Percentiles rank a stretch among this genome's conserved stretches.
Conservation (phyloP, 2,888 invertebrate species). For the Theodoxus fluviatilis region DNA sequence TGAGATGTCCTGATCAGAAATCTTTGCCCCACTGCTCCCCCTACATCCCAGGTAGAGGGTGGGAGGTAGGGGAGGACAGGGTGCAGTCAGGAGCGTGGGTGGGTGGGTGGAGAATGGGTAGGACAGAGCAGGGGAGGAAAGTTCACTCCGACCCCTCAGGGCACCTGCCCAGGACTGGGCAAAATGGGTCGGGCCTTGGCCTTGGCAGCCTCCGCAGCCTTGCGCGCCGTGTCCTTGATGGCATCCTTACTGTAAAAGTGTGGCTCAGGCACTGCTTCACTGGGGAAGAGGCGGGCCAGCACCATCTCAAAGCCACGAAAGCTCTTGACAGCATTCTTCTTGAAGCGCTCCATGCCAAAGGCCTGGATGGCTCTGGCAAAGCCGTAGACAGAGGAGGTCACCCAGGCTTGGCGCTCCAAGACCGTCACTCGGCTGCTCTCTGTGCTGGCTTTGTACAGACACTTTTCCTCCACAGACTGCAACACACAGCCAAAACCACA, state of each 20-base stretch:
- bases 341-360: conserved; percentile 88
- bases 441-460: conserved; percentile 79
- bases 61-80: no score
- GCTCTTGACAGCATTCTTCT: conserved; percentile 84
- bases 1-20: no score
- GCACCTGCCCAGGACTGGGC: no score
- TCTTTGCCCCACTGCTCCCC: no score
- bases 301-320: conserved; percentile 86
- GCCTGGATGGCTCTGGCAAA: conserved; percentile 86
- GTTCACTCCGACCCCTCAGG: no score
- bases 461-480: conserved; percentile 88
- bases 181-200: no score
- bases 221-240: conserved; percentile 81
- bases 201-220: conserved; percentile 81
- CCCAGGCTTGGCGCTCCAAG: conserved; percentile 84
- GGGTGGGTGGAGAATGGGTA: no score
- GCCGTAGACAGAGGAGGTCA: conserved; percentile 87
- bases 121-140: no score
- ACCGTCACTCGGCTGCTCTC: conserved; percentile 78
- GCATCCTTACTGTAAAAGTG: conserved; percentile 66
- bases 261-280: conserved; percentile 32
- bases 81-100: no score
- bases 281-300: conserved; percentile 66
- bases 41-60: no score
- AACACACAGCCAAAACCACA: conserved; percentile 43